A percentile compares a stretch with the other conserved stretches of the same genome.
Conservation (phyloP, 2,113 vertebrate genomes). For the Chunga burmeisteri region DNA sequence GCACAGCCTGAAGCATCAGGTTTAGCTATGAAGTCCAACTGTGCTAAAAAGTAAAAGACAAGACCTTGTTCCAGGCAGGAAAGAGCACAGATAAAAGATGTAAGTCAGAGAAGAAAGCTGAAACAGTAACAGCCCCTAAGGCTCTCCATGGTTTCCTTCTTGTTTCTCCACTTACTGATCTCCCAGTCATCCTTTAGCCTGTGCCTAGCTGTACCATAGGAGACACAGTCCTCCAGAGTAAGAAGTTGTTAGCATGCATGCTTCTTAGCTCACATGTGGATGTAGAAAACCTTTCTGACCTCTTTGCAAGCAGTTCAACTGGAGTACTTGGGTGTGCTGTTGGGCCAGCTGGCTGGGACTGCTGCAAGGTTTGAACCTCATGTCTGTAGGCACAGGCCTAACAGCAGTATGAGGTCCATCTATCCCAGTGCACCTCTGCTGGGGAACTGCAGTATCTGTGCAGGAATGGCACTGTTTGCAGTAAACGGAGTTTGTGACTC, state of each 20-base stretch:
- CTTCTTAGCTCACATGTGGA: neutral
- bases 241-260: neutral
- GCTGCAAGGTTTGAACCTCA: neutral
- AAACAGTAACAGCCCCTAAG: neutral
- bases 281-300: neutral
- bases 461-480: neutral
- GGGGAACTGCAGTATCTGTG: neutral
- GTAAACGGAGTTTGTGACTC: neutral
- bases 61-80: neutral
- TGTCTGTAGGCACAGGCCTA: neutral
- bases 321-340: neutral
- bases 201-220: neutral
- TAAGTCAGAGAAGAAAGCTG: neutral
- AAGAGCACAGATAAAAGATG: neutral
- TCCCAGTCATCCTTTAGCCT: neutral
- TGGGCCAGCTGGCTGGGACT: neutral
- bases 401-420: neutral
- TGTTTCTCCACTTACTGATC: neutral
- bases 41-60: neutral
- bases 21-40: neutral
- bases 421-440: neutral
- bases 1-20: neutral
- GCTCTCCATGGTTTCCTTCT: neutral
- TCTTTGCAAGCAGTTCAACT: neutral
- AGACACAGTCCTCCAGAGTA: neutral